Base-by-base conservation (phyloP, 2,888 invertebrate species). In the Amphipyra tragopoginis region DNA sequence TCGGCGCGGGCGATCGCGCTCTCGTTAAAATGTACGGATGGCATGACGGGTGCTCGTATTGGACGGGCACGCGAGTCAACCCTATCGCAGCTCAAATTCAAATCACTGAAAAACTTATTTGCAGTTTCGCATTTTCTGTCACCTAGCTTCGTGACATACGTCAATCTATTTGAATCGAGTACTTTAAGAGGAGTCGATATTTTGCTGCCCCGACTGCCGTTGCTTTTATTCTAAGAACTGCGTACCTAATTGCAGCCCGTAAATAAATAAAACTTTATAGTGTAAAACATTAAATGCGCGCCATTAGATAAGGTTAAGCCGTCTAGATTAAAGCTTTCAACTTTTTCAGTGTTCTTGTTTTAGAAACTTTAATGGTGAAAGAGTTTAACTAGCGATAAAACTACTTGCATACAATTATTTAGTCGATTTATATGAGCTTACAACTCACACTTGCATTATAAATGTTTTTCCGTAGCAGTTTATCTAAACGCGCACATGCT, bases 11-110 rank as follows among this genome's bases (percentile, higher is more conserved):
- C 81, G 86, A 94, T 94, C 94, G 90, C 89, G 90, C 90, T 92
- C 94, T 93, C 93, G 93, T 94, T 94, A 93, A 90, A 93, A 94
- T 90, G 90, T 91, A 89, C 91, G 90, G 92, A 94, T 94, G 92
- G 92, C 93, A 94, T 94, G 94, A 94, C 94, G 90, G 85, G 87
- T 86, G 90, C 90, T 91, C 92, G 92, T 93, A 92, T 90, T 77
- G 75, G 65, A 72, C 70, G 60, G 71, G 65, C 84, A 83, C 80
- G 81, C 89, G 88, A 90, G 86, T 88, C 82, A 87, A 81, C 85
- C 84, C 84, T 86, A 88, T 87, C 87, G 81, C 78, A 72, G 65
- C 77, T 80, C 79, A 73, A 77, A 81, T 84, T 84, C 82, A 84
- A 86, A 88, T 82, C 77, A 72, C 78, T 79, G 75, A 80, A 83